A percentile compares a stretch with the other conserved stretches of the same genome.
phyloP scores from a whole-genome alignment of 2,888 invertebrate genomes.

The Stenichneumon culpator region DNA sequence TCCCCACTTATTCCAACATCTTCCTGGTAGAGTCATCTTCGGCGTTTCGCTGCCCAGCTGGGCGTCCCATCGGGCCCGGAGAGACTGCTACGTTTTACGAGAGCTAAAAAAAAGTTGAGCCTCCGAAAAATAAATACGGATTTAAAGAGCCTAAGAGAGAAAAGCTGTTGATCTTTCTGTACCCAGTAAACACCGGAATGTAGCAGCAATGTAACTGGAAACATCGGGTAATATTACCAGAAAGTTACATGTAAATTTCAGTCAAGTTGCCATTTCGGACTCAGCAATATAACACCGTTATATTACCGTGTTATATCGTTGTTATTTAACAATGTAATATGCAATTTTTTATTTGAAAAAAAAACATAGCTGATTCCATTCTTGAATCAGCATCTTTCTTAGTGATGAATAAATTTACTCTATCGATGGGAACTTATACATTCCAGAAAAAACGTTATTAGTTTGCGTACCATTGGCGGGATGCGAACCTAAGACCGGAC shows the following conservation, averaged over 20 bases:
- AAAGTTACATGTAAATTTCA: no score
- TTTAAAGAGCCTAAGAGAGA: no score
- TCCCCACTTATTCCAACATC: conserved; percentile 48
- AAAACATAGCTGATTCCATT: neutral
- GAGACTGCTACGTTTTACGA: neutral
- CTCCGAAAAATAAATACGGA: no score
- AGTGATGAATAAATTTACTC: no score
- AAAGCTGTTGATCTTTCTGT: neutral
- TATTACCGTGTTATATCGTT: conserved; percentile 34
- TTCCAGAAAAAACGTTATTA: no score
- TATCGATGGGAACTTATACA: no score
- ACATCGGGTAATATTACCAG: no score
- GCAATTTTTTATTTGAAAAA: conserved; percentile 21
- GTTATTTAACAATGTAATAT: conserved; percentile 22
- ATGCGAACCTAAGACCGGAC: no score
- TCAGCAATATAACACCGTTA: conserved; percentile 32
- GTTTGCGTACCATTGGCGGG: no score
- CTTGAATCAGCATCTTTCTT: no score
- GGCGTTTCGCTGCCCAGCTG: neutral
- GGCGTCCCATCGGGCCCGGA: neutral
- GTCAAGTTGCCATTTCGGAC: neutral
- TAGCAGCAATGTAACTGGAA: no score
- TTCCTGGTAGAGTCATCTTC: conserved; percentile 10
- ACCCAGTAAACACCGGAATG: no score
- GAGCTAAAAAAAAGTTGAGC: neutral